These are phyloP conservation scores for Gobiocypris rarus DNA, from an alignment of 2,113 vertebrate species.

Conservation along the genomic window DNA sequence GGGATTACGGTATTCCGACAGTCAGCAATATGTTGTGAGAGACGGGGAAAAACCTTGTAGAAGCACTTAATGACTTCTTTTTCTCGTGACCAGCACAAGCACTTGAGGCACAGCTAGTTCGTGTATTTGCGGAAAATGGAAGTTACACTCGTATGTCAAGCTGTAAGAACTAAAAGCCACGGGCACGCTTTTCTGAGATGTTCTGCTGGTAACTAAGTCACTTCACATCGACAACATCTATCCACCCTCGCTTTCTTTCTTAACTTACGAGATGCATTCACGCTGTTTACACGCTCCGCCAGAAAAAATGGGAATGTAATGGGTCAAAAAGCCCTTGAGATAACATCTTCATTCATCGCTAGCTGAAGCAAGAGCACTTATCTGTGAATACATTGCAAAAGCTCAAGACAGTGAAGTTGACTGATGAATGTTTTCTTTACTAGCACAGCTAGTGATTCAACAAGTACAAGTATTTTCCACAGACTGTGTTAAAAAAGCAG, in stretches of 20 bases:
- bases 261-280: not conserved
- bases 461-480: conserved; percentile 4
- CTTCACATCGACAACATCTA: not conserved
- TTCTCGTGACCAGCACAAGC: not conserved
- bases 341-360: conserved; percentile 18
- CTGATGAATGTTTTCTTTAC: not conserved
- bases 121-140: conserved; percentile 3
- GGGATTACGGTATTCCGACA: not conserved
- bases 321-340: conserved; percentile 30
- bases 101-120: conserved; percentile 5
- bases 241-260: not conserved
- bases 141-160: not conserved
- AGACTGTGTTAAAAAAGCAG: not conserved
- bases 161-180: conserved; percentile 5
- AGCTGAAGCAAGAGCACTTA: not conserved
- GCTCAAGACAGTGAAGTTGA: conserved; percentile 6
- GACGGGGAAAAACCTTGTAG: not conserved
- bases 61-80: not conserved
- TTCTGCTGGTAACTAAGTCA: conserved; percentile 22
- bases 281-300: conserved; percentile 1
- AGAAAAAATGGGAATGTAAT: not conserved
- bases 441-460: not conserved
- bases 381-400: conserved; percentile 5
- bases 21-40: conserved; percentile 6
- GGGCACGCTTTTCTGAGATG: not conserved